Base-by-base conservation (phyloP, 2,888 invertebrate species). In the Xestia c-nigrum region DNA sequence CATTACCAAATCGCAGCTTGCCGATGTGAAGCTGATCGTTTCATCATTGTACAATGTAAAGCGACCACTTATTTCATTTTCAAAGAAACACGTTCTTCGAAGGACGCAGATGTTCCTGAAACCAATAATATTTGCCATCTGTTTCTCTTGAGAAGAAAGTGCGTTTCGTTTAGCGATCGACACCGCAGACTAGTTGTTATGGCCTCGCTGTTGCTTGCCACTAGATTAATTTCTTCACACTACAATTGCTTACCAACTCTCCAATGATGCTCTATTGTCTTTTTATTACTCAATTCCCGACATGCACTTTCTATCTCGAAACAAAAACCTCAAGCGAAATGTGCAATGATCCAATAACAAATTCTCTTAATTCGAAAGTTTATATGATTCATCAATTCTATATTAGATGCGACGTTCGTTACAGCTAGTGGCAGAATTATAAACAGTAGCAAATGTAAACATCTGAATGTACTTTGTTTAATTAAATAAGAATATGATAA, bases 241-340 rank as follows among this genome's bases (percentile, higher is more conserved):
- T 87, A 87, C 89, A 91, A 90, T 90, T 88, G 85, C 88, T 85
- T 88, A 83, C 84, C 59, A 79, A 81, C 88, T 87, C 88, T 87
- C 84, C 85, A 88, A 84, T 86, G 90, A 90, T 88, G 89, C 83
- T 85, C 90, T 89, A 93, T 94, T 94, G 92, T 94, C 90, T 93
- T 91, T 91, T 90, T 90, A 86, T 81, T 81, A 81, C 70, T 81
- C 82, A 84, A 84, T 84, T 76, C 86, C 88, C 76, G 76, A 81
- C 85, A 83, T 87, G 86, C 89, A 92, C 92, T 94, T 94, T 94
- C 93, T 93, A 93, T 85, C 81, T 40, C 78, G 69, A 73, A 74
- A 85, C 72, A 85, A 87, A 78, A 85, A 85, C 83, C 68, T 78
- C 52, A 64, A 80, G 59, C 68, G 52, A 74, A 76, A 73, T 79